Conservation (phyloP, 2,797 vertebrate genomes). For the Carcharodon carcharias region DNA sequence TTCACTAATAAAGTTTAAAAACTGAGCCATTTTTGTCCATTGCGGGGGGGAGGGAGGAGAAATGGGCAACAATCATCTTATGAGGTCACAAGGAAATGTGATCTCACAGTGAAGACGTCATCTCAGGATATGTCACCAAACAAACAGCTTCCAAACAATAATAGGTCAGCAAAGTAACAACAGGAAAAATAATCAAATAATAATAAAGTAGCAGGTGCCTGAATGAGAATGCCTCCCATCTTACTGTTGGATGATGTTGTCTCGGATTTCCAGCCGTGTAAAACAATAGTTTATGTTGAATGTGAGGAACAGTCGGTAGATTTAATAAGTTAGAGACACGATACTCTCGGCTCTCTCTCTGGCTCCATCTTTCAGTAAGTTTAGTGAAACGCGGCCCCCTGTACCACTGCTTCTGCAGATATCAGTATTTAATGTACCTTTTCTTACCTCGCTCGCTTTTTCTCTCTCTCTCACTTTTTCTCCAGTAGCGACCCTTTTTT, state of each 20-base stretch:
- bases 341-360: neutral
- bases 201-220: neutral
- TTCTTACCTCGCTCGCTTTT: neutral
- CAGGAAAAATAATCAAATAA: neutral
- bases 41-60: neutral
- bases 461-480: neutral
- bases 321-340: neutral
- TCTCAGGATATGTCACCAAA: neutral
- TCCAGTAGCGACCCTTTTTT: neutral
- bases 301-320: neutral
- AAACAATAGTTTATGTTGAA: neutral
- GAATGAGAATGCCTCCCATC: neutral
- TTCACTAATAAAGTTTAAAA: neutral
- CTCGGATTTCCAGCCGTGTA: neutral
- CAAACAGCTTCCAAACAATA: neutral
- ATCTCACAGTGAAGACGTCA: neutral
- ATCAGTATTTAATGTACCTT: no score
- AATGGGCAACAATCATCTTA: neutral
- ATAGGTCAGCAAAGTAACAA: neutral
- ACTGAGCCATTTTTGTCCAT: neutral
- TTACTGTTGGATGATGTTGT: neutral
- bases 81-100: neutral
- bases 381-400: neutral
- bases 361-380: neutral
- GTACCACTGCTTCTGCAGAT: neutral